phyloP scores from a whole-genome alignment of 2,797 vertebrate species.

The Oophaga sylvatica region DNA sequence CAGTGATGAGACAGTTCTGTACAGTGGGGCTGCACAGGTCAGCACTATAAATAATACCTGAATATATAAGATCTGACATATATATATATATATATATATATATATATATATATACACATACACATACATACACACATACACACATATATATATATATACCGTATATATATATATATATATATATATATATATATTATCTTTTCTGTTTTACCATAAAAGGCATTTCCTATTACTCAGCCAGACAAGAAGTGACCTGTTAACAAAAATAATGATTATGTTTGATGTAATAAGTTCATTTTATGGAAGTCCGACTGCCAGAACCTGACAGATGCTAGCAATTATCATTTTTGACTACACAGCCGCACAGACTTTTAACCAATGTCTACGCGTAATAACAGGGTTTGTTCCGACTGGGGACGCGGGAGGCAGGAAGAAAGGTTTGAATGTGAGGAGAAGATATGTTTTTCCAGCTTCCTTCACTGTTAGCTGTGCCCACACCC shows the following conservation, averaged over 20 bases:
- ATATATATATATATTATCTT: not conserved
- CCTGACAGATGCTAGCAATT: slow-evolving; percentile 31
- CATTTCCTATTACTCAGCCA: not conserved
- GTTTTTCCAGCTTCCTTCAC: slow-evolving; percentile 35
- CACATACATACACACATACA: no score
- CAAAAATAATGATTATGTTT: not conserved
- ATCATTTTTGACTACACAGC: not conserved
- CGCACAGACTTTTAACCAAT: slow-evolving; percentile 14
- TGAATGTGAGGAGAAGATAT: slow-evolving; percentile 31
- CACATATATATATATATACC: no score
- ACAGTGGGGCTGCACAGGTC: no score
- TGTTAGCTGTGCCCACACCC: slow-evolving; percentile 34
- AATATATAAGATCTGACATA: no score
- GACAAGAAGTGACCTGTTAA: not conserved
- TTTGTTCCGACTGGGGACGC: slow-evolving; percentile 3
- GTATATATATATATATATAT: no score
- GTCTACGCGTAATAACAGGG: no score
- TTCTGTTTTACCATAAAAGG: not conserved
- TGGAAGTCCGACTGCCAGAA: not conserved
- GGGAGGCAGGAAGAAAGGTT: slow-evolving; percentile 47
- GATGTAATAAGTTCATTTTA: not conserved
- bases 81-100: no score
- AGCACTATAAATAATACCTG: no score
- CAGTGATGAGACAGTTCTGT: no score
- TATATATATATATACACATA: no score